Evolutionary conservation across 2,797 vertebrate genomes (phyloP).

Genomic region (Halcyon badia): DNA sequence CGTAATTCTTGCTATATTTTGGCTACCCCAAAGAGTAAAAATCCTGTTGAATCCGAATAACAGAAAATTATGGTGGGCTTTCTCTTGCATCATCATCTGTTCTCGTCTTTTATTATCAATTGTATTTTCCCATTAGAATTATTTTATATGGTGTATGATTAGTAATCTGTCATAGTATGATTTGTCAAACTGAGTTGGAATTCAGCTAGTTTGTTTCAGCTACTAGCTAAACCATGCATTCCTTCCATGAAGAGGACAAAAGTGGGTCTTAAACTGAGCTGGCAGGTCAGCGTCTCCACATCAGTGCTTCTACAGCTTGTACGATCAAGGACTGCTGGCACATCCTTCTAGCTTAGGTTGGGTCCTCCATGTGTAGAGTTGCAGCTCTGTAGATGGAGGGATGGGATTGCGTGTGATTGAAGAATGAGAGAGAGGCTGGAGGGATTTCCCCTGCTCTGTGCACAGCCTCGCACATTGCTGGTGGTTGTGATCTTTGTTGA

Average conservation of each 20-base stretch:
- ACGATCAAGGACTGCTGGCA: not conserved
- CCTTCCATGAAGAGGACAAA: not conserved
- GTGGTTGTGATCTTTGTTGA: not conserved
- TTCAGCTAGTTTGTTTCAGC: not conserved
- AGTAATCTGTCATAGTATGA: not conserved
- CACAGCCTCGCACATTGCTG: rapidly evolving
- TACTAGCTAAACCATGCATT: not conserved
- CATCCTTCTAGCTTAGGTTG: not conserved
- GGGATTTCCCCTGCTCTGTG: not conserved
- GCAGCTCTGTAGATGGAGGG: not conserved
- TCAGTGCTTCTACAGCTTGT: not conserved
- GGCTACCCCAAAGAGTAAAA: not conserved
- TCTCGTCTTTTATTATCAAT: not conserved
- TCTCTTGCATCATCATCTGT: not conserved
- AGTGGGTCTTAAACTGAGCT: not conserved
- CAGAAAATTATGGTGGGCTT: not conserved
- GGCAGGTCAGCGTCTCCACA: rapidly evolving
- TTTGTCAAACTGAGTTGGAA: not conserved
- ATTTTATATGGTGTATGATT: not conserved
- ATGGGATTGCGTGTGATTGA: not conserved
- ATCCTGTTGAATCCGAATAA: not conserved
- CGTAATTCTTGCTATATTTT: not conserved
- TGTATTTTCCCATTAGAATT: not conserved
- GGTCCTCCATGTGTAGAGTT: not conserved
- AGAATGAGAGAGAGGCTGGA: not conserved